Evolutionary conservation across 2,797 vertebrate genomes (phyloP).

Genomic region (Petrocephalus schoutedeni): DNA sequence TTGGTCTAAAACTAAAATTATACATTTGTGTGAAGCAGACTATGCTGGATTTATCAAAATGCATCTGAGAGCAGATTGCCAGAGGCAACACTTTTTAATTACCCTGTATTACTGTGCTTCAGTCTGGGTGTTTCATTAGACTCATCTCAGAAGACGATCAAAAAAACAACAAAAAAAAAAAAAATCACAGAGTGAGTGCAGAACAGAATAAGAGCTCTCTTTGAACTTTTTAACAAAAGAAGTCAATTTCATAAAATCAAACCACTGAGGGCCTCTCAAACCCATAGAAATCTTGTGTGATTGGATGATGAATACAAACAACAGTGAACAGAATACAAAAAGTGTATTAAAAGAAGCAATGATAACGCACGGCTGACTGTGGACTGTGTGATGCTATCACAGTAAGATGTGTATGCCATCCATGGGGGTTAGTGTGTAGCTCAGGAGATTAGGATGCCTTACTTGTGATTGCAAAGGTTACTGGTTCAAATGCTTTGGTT

Average conservation of each 20-base stretch:
- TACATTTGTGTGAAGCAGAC: neutral
- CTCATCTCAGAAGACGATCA: conserved; percentile 21
- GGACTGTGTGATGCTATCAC: neutral
- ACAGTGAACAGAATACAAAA: neutral
- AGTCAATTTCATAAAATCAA: neutral
- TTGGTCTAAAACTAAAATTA: conserved; percentile 12
- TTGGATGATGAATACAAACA: neutral
- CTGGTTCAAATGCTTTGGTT: neutral
- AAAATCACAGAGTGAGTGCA: neutral
- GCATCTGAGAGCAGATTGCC: conserved; percentile 9
- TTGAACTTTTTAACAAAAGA: conserved; percentile 15
- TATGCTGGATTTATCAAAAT: conserved; percentile 5
- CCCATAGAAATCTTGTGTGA: neutral
- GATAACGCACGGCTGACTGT: neutral
- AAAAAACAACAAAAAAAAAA: neutral
- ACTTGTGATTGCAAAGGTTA: neutral
- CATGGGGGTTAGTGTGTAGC: neutral
- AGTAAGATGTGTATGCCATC: neutral
- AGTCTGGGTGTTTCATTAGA: conserved; percentile 45
- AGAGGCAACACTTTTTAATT: conserved; percentile 45
- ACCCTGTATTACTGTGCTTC: conserved; percentile 50
- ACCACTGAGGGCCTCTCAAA: neutral
- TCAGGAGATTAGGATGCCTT: neutral
- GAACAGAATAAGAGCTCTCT: neutral
- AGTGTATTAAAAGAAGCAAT: neutral